phyloP scores from a whole-genome alignment of 2,797 vertebrate species.

The Xerus rutilus region DNA sequence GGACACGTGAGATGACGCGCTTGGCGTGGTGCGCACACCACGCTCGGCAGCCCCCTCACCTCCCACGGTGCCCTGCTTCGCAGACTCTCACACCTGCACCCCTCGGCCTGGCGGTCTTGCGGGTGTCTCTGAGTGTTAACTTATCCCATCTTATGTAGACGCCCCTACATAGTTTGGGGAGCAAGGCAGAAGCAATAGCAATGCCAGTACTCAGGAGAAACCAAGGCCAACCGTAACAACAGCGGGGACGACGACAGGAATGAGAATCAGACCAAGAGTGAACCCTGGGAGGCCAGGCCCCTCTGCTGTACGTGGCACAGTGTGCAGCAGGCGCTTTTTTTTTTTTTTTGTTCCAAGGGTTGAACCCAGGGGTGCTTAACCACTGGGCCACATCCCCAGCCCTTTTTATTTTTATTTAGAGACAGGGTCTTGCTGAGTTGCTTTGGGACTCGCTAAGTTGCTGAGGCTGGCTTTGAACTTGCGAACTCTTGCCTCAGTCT shows the following conservation, averaged over 20 bases:
- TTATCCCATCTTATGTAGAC: neutral
- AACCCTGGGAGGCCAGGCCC: neutral
- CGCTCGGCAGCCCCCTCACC: too few relatives aligned
- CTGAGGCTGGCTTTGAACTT: too few relatives aligned
- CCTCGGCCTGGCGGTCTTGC: neutral
- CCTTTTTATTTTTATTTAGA: too few relatives aligned
- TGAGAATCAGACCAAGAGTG: accelerated
- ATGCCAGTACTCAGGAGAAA: neutral
- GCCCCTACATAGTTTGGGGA: neutral
- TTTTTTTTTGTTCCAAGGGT: too few relatives aligned
- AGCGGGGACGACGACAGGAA: accelerated
- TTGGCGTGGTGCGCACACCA: neutral
- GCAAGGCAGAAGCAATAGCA: neutral
- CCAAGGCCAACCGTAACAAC: neutral
- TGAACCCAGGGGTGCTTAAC: too few relatives aligned
- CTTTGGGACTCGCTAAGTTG: too few relatives aligned
- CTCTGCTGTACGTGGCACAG: accelerated
- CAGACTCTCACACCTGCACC: neutral
- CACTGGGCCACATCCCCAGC: too few relatives aligned
- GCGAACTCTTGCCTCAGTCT: too few relatives aligned
- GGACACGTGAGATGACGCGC: accelerated
- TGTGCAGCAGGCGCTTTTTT: too few relatives aligned
- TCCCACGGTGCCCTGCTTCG: accelerated
- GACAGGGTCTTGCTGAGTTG: too few relatives aligned
- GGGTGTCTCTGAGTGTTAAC: neutral